These are phyloP conservation scores for Naso thynnoides DNA, from an alignment of 2,797 vertebrate genomes.

Conservation along the genomic window DNA sequence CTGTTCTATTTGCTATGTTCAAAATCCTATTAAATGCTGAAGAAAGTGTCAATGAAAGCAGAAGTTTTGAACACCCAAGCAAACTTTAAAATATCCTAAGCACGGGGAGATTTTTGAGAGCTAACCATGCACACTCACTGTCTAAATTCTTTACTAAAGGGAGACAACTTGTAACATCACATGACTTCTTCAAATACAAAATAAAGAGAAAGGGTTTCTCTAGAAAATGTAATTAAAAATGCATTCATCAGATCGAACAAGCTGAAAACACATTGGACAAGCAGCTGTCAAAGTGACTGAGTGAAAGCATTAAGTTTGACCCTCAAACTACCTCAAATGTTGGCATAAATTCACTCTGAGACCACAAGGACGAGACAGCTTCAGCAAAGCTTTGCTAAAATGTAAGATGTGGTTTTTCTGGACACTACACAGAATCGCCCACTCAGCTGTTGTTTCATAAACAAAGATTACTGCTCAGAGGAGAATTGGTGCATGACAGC, in stretches of 20 bases:
- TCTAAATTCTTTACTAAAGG: not conserved
- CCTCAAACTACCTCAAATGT: constrained; percentile 56
- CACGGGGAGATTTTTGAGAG: not conserved
- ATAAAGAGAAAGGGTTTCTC: not conserved
- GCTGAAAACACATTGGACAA: not conserved
- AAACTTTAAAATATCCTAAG: constrained; percentile 5
- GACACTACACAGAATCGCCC: not conserved
- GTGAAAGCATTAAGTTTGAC: constrained; percentile 30
- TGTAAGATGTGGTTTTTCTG: not conserved
- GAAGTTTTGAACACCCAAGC: not conserved
- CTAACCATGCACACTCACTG: not conserved
- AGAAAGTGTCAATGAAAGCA: not conserved
- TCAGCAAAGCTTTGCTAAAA: not conserved
- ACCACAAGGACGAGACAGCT: not conserved
- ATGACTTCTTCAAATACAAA: not conserved
- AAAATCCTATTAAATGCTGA: not conserved
- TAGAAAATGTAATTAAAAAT: not conserved
- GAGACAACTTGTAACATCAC: not conserved
- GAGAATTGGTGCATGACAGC: constrained; percentile 25
- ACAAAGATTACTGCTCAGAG: constrained; percentile 24
- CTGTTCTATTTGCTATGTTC: not conserved
- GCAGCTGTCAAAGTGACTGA: not conserved
- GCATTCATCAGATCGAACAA: not conserved
- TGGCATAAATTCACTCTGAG: constrained; percentile 3
- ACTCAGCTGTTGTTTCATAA: constrained; percentile 20